Conservation (phyloP, 2,113 vertebrate genomes). For the Nycticorax nycticorax region DNA sequence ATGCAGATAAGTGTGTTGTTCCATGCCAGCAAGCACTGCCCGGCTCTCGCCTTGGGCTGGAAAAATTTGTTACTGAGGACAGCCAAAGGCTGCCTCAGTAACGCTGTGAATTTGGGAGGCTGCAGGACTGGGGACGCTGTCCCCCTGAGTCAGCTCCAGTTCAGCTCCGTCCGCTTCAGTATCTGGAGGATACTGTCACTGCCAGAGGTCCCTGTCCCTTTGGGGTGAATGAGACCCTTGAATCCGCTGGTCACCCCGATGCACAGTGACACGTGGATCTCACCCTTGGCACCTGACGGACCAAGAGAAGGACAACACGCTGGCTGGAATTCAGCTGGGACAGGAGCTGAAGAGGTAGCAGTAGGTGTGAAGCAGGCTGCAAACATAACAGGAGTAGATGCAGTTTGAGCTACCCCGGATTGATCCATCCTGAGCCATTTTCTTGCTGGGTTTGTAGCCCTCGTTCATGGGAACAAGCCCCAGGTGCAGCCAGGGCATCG, state of each 20-base stretch:
- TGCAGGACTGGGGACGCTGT: not conserved
- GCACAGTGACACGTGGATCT: not conserved
- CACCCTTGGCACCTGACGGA: rapidly evolving
- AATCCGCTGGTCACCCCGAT: rapidly evolving
- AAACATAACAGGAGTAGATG: not conserved
- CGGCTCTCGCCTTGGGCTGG: rapidly evolving
- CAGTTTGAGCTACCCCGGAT: not conserved
- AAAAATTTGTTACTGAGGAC: not conserved
- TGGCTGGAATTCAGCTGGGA: not conserved
- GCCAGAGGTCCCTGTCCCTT: not conserved
- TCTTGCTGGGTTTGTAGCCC: not conserved
- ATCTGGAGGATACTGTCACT: not conserved
- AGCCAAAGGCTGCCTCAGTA: not conserved
- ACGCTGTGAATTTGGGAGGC: rapidly evolving
- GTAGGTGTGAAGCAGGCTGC: not conserved
- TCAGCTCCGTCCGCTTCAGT: not conserved
- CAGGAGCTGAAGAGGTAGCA: not conserved
- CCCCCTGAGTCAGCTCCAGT: not conserved
- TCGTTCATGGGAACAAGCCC: not conserved
- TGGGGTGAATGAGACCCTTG: not conserved
- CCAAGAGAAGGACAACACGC: not conserved
- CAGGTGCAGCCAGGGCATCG: rapidly evolving
- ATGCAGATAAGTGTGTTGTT: not conserved
- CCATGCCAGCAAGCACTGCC: not conserved
- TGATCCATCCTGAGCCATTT: not conserved